Evolutionary conservation across 2,797 vertebrate genomes (phyloP).

Genomic region (Danio choprae): DNA sequence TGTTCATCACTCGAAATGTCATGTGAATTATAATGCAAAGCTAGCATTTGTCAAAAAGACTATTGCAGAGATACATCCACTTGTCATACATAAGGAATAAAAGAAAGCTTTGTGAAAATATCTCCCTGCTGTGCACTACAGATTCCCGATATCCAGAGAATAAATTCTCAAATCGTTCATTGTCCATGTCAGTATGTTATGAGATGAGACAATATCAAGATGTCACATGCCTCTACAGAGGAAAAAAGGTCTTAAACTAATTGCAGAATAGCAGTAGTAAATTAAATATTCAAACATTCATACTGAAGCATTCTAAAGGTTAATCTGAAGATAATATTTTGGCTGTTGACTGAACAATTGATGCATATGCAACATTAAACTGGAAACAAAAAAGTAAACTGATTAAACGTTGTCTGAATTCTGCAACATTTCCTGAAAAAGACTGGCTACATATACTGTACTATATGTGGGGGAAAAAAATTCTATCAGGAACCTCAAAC

Average conservation of each 20-base stretch:
- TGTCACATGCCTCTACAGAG: background rate
- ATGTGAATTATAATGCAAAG: constrained; percentile 77
- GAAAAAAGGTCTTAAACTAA: too few species aligned
- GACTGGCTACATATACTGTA: too few species aligned
- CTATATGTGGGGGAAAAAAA: too few species aligned
- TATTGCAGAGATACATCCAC: constrained; percentile 64
- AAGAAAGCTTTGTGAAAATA: constrained; percentile 56
- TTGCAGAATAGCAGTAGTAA: background rate
- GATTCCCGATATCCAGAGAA: constrained; percentile 20
- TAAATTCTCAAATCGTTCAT: constrained; percentile 30
- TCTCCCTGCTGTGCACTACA: constrained; percentile 18
- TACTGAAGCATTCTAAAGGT: background rate
- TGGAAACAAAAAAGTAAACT: too few species aligned
- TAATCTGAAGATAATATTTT: background rate
- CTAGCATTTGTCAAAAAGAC: constrained; percentile 74
- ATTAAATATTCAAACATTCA: background rate
- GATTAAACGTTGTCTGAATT: too few species aligned
- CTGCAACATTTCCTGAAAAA: too few species aligned
- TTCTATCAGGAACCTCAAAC: too few species aligned
- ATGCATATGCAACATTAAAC: too few species aligned
- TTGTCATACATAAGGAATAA: constrained; percentile 63
- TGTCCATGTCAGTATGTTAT: constrained; percentile 12
- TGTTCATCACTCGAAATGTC: constrained; percentile 72
- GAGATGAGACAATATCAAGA: constrained; percentile 2
- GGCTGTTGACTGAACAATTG: too few species aligned